phyloP scores from a whole-genome alignment of 1,140 invertebrate species.

The Ditylenchus dipsaci region DNA sequence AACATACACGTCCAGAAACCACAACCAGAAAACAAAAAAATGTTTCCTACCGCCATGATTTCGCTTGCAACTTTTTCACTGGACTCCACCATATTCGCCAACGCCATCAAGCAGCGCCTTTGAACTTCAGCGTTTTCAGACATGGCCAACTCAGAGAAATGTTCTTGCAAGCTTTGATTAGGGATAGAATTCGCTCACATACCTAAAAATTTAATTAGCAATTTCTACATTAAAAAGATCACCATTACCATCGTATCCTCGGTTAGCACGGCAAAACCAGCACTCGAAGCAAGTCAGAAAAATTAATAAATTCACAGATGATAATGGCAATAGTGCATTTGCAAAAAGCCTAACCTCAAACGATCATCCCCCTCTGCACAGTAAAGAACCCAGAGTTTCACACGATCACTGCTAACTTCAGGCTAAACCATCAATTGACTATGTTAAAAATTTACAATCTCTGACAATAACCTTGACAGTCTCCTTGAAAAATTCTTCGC shows the following conservation, averaged over 20 bases:
- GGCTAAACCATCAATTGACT: too few relatives aligned
- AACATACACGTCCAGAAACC: constrained; percentile 5
- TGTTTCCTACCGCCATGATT: constrained; percentile 46
- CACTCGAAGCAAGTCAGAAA: constrained; percentile 37
- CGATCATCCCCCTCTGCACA: constrained; percentile 55
- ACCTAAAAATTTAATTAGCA: constrained; percentile 11
- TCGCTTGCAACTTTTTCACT: constrained; percentile 49
- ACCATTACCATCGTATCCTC: constrained; percentile 29
- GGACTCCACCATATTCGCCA: constrained; percentile 52
- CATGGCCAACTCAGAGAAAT: constrained; percentile 42
- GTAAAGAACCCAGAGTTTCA: constrained; percentile 56
- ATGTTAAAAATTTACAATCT: not conserved
- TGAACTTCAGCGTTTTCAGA: constrained; percentile 44
- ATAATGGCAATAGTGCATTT: too few relatives aligned
- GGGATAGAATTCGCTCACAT: constrained; percentile 22
- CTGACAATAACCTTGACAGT: constrained; percentile 35
- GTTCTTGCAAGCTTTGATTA: constrained; percentile 32
- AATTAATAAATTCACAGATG: too few relatives aligned
- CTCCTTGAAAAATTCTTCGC: constrained; percentile 53
- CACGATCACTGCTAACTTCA: constrained; percentile 43
- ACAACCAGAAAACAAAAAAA: constrained; percentile 8
- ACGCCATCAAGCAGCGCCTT: constrained; percentile 50
- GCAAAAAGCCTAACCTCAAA: constrained; percentile 2
- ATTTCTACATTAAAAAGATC: constrained; percentile 25
- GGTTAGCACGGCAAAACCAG: constrained; percentile 54